Evolutionary conservation across 2,797 vertebrate genomes (phyloP).

Genomic region (Sciurus carolinensis): DNA sequence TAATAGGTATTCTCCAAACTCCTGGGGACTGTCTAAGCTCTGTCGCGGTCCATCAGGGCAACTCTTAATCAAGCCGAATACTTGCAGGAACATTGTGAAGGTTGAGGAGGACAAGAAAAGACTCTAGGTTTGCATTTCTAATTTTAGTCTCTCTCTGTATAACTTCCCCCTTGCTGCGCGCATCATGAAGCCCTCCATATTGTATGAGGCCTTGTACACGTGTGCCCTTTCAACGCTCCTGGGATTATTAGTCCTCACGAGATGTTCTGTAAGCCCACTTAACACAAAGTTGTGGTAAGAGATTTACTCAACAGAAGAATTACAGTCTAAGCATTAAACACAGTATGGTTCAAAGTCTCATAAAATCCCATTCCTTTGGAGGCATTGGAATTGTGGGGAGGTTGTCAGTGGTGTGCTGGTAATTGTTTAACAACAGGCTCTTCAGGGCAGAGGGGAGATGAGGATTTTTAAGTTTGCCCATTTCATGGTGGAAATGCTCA

Average conservation of each 20-base stretch:
- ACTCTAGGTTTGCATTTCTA: neutral
- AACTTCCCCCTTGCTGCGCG: neutral
- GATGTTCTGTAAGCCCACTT: neutral
- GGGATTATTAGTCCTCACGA: neutral
- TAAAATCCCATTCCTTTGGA: conserved; percentile 17
- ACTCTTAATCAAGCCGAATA: conserved; percentile 4
- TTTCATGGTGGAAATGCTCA: conserved; percentile 5
- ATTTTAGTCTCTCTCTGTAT: neutral
- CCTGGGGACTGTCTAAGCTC: neutral
- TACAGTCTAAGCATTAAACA: neutral
- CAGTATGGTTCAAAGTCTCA: neutral
- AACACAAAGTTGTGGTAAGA: neutral
- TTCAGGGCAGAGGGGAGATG: neutral
- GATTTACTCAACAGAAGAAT: conserved; percentile 65
- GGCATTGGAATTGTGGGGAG: neutral
- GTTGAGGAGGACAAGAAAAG: neutral
- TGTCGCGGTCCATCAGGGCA: neutral
- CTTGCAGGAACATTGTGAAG: neutral
- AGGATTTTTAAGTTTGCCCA: neutral
- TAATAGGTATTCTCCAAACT: neutral
- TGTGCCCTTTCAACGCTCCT: neutral
- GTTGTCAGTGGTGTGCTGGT: neutral
- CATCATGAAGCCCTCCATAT: neutral
- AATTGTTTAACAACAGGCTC: neutral
- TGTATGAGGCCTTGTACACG: neutral